A percentile compares a stretch with the other conserved stretches of the same genome.
Evolutionary conservation across 2,888 invertebrate species (phyloP).

Genomic region (Drosophila pullipes): DNA sequence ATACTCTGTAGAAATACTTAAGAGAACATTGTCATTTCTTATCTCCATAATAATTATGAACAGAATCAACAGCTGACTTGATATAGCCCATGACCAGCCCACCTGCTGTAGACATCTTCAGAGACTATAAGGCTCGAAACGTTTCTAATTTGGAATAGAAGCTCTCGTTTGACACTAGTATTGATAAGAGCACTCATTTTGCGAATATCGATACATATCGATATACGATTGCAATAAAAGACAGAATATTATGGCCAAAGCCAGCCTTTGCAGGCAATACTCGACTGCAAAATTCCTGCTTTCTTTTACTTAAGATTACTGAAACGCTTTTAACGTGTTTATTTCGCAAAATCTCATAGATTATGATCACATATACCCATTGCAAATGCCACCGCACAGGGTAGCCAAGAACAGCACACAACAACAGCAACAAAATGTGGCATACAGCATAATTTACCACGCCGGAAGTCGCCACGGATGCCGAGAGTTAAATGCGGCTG

Average conservation of each 20-base stretch:
- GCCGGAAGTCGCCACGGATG: conserved; percentile 62
- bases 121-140: neutral
- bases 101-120: neutral
- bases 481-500: conserved; percentile 59
- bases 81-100: neutral
- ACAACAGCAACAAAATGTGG: conserved; percentile 8
- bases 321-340: neutral
- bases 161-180: neutral
- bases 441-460: conserved; percentile 51
- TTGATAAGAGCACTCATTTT: no score
- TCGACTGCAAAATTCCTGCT: no score
- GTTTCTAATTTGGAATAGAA: neutral
- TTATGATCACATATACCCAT: neutral
- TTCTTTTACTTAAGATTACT: no score
- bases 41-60: neutral
- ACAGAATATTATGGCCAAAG: neutral
- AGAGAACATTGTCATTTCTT: neutral
- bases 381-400: conserved; percentile 1
- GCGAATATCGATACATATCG: neutral
- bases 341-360: no score
- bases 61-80: neutral
- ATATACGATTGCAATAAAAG: neutral
- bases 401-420: conserved; percentile 7
- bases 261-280: neutral
- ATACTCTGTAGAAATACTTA: neutral